Evolutionary conservation across 92 coral and sea anemone species (phyloP).

Genomic region (Heliopora coerulea): DNA sequence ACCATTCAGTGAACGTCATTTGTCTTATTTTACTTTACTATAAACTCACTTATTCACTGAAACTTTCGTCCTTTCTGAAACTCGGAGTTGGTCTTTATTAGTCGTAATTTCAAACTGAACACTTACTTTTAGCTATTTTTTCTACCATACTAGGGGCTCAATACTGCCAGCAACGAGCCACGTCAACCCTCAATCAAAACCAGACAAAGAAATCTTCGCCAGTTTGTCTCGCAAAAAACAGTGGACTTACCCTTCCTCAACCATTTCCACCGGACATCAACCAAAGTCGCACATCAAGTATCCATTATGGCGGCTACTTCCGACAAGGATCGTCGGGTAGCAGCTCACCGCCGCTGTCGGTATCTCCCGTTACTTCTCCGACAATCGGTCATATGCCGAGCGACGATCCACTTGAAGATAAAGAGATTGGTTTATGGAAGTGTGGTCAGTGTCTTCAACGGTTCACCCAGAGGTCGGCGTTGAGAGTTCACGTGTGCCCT

Average conservation of each 20-base stretch:
- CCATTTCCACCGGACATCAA: conserved; percentile 25
- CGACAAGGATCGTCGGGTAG: conserved; percentile 10
- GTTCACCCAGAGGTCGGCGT: conserved; percentile 71
- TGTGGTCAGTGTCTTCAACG: conserved; percentile 88
- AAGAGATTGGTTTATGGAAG: conserved; percentile 68
- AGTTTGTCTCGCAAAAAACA: conserved; percentile 23
- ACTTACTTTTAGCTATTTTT: neutral
- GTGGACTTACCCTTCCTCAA: conserved; percentile 11
- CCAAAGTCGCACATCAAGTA: conserved; percentile 13
- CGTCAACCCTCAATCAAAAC: neutral
- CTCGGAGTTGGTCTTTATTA: no score
- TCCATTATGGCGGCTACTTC: conserved; percentile 20
- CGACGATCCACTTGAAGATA: conserved; percentile 39
- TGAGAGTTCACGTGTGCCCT: conserved; percentile 81
- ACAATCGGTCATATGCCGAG: conserved; percentile 28
- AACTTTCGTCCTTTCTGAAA: no score
- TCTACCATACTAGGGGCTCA: conserved; percentile 3
- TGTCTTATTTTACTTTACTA: no score
- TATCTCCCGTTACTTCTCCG: conserved; percentile 40
- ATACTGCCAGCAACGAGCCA: neutral
- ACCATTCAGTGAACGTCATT: no score
- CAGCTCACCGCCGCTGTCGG: conserved; percentile 34
- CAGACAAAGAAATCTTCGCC: neutral
- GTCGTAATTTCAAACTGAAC: no score
- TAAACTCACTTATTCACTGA: no score